Conservation (phyloP, 2,113 vertebrate species). For the Sphyrna mokarran region DNA sequence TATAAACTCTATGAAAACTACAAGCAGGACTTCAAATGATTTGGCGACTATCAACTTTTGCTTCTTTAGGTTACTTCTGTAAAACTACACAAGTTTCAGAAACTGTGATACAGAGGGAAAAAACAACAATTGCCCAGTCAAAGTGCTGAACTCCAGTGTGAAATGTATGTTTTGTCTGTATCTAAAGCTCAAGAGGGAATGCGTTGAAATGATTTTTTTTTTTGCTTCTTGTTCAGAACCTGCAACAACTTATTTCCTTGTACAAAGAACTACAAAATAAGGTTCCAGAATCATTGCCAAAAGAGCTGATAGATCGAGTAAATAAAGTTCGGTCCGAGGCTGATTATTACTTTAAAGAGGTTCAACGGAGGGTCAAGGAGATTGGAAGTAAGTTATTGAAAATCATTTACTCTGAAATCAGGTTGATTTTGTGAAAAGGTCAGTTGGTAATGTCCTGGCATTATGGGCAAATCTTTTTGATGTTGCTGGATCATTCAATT, state of each 20-base stretch:
- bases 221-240: neutral
- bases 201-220: neutral
- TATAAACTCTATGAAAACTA: neutral
- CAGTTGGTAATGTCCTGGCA: neutral
- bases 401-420: neutral
- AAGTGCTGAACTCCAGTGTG: neutral
- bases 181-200: neutral
- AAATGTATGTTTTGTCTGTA: neutral
- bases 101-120: neutral
- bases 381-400: neutral
- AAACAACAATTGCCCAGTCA: neutral
- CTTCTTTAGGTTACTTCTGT: neutral
- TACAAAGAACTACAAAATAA: neutral
- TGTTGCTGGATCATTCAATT: neutral
- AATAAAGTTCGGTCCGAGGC: neutral
- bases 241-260: neutral
- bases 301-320: neutral
- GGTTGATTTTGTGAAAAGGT: neutral
- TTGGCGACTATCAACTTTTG: neutral
- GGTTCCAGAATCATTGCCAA: neutral
- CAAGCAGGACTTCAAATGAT: neutral
- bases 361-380: too few species aligned
- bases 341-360: neutral
- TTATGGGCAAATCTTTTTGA: neutral
- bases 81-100: neutral